These are phyloP conservation scores for Melanerpes formicivorus DNA, from an alignment of 2,113 vertebrate species.

Conservation along the genomic window DNA sequence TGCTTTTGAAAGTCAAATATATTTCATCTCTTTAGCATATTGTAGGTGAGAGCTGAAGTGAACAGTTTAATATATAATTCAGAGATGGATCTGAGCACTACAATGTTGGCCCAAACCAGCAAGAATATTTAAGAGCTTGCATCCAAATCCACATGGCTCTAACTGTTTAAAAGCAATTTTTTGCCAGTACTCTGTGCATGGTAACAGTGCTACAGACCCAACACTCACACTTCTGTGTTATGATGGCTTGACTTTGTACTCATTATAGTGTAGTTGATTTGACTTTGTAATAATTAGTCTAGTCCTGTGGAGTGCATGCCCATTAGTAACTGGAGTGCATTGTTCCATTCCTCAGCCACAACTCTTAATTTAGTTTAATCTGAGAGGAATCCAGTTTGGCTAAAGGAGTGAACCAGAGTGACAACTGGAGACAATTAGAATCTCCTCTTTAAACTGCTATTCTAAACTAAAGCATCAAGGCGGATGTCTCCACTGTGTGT, in stretches of 20 bases:
- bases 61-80: neutral
- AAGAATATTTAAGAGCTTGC: neutral
- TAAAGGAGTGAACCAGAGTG: neutral
- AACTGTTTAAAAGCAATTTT: neutral
- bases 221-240: fast-evolving
- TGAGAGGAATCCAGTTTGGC: neutral
- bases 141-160: neutral
- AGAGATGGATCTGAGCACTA: neutral
- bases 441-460: neutral
- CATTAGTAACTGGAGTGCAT: neutral
- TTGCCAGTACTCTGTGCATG: neutral
- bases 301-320: neutral
- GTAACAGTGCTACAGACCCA: neutral
- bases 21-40: neutral
- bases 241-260: neutral
- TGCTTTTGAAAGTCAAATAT: neutral
- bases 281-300: neutral
- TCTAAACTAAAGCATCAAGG: neutral
- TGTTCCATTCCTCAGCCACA: neutral
- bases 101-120: neutral
- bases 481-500: neutral
- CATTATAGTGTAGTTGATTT: neutral
- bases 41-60: neutral
- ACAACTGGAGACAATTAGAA: neutral
- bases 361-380: neutral